Evolutionary conservation across 1,140 invertebrate species (phyloP).

Genomic region (Apocrypta bakeri): DNA sequence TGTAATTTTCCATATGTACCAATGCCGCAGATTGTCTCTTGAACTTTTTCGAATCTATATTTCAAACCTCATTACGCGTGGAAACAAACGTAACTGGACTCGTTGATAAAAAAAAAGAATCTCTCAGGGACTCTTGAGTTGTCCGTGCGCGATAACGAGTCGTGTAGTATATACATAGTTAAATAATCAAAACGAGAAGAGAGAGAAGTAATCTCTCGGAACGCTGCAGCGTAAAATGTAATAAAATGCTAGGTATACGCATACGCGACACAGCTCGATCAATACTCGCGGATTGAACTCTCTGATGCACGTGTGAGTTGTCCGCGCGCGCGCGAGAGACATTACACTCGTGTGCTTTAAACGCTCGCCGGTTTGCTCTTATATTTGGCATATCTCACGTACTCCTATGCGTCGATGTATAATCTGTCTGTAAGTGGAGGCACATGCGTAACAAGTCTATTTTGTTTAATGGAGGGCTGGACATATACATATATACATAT

Average conservation of each 20-base stretch:
- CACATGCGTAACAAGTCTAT: too few relatives aligned
- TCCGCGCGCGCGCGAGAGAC: neutral
- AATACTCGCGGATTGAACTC: conserved; percentile 23
- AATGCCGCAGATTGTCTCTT: neutral
- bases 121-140: neutral
- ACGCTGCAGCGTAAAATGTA: conserved; percentile 23
- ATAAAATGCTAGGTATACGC: neutral
- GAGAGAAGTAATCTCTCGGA: too few relatives aligned
- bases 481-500: too few relatives aligned
- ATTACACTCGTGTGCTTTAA: neutral
- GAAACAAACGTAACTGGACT: too few relatives aligned
- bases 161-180: neutral
- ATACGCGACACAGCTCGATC: conserved; percentile 4
- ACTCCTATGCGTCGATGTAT: neutral
- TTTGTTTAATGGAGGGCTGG: neutral
- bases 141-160: neutral
- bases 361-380: neutral
- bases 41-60: neutral
- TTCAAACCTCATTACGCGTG: neutral
- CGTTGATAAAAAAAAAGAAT: neutral
- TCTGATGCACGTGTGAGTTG: neutral
- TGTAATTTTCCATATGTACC: neutral
- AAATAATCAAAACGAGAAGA: conserved; percentile 1
- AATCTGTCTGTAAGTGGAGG: conserved; percentile 9
- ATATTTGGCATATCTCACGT: neutral